Evolutionary conservation across 2,113 vertebrate species (phyloP).

Genomic region (Platichthys flesus): DNA sequence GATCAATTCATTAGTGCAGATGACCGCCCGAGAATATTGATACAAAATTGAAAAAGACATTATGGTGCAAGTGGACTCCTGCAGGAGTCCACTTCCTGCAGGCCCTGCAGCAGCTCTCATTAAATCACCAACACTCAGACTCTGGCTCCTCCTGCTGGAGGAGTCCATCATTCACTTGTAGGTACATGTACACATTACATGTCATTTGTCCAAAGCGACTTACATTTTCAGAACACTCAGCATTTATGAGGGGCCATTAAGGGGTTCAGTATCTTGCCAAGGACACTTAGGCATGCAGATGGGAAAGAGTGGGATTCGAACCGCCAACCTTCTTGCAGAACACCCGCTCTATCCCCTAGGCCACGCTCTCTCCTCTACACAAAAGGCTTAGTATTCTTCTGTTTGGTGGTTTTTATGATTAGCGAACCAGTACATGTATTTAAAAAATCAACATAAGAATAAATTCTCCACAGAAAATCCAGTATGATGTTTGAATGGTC

Average conservation of each 20-base stretch:
- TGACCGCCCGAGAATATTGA: background rate
- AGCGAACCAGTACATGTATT: background rate
- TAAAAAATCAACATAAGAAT: background rate
- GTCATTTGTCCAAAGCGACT: no score
- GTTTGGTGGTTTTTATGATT: background rate
- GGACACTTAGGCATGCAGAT: no score
- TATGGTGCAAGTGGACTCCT: slow-evolving; percentile 3
- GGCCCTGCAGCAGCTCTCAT: slow-evolving; percentile 9
- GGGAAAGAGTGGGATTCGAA: no score
- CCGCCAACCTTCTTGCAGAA: no score
- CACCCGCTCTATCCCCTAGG: no score
- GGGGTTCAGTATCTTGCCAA: no score
- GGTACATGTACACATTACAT: background rate
- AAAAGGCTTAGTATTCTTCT: background rate
- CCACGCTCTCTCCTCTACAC: no score
- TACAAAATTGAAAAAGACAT: slow-evolving; percentile 7
- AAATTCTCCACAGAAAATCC: background rate
- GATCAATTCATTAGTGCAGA: slow-evolving; percentile 1
- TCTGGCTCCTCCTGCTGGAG: slow-evolving; percentile 78
- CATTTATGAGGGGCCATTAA: no score
- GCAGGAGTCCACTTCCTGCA: slow-evolving; percentile 9
- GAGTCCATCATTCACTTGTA: background rate
- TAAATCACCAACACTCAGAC: slow-evolving; percentile 38
- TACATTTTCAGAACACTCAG: no score
- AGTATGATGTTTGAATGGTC: background rate